These are phyloP conservation scores for Styela plicata DNA, from an alignment of 23 tunicate genomes.

Conservation along the genomic window DNA sequence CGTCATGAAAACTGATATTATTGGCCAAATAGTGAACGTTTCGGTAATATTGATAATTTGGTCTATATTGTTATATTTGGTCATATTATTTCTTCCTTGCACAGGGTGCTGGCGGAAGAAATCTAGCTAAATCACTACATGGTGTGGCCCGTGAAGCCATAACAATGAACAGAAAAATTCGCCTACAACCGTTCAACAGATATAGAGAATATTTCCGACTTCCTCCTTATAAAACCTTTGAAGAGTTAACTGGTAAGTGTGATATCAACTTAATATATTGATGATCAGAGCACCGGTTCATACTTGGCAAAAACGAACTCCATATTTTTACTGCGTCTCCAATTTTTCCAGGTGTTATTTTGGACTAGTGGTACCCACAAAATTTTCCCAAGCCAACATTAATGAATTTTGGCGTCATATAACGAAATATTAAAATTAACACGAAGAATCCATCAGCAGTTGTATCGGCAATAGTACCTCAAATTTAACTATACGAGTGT, in stretches of 20 bases:
- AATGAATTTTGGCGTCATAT: neutral
- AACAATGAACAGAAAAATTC: constrained; percentile 28
- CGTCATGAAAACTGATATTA: neutral
- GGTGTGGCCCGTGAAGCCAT: constrained; percentile 39
- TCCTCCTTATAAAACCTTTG: constrained; percentile 60
- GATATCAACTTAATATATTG: no score
- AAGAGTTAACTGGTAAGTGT: constrained; percentile 66
- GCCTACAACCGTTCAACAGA: constrained; percentile 53
- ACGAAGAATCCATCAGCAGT: no score
- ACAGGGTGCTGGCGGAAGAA: constrained; percentile 55
- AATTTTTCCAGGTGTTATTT: neutral
- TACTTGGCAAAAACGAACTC: no score
- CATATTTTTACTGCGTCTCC: neutral
- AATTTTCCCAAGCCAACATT: no score
- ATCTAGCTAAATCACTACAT: constrained; percentile 30
- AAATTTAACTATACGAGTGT: no score
- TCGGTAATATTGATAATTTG: neutral
- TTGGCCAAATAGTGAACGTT: no score
- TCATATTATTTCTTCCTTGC: neutral
- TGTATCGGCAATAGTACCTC: no score
- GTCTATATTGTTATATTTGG: no score
- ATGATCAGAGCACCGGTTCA: no score
- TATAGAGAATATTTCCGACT: constrained; percentile 54
- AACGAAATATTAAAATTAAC: no score
- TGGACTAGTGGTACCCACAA: no score